These are phyloP conservation scores for Brachymystax lenok DNA, from an alignment of 2,797 vertebrate genomes.

Conservation along the genomic window DNA sequence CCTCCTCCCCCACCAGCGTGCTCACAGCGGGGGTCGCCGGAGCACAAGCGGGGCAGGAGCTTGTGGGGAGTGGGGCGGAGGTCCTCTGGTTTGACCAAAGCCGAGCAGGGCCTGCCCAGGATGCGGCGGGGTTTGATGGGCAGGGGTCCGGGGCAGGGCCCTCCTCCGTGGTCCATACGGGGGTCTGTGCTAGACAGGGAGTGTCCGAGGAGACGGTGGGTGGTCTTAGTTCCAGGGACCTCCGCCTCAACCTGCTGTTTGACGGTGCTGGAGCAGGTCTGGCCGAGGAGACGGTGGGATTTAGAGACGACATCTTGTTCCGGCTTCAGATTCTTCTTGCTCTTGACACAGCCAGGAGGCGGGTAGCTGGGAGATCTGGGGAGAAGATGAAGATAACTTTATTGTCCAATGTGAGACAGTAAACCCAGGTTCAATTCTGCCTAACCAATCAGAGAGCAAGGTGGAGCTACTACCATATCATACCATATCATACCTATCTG, in stretches of 20 bases:
- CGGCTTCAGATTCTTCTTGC: conserved; percentile 85
- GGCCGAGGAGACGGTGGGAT: conserved; percentile 83
- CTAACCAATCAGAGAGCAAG: too few species aligned
- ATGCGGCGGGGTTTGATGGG: conserved; percentile 79
- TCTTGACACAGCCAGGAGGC: conserved; percentile 88
- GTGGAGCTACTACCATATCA: too few species aligned
- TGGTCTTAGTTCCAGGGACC: conserved; percentile 63
- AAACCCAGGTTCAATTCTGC: too few species aligned
- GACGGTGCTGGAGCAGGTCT: conserved; percentile 82
- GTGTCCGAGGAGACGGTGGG: conserved; percentile 81
- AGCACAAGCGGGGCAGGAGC: conserved; percentile 79
- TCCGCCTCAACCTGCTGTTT: conserved; percentile 78
- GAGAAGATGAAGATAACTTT: too few species aligned
- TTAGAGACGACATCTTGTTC: conserved; percentile 87
- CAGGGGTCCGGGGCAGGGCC: conserved; percentile 33
- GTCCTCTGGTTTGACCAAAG: conserved; percentile 77
- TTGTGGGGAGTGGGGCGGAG: conserved; percentile 75
- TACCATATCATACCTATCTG: too few species aligned
- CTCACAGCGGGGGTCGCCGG: conserved; percentile 82
- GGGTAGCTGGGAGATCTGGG: conserved; percentile 89
- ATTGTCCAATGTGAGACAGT: too few species aligned
- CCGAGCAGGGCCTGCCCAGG: conserved; percentile 78
- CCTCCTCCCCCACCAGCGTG: conserved; percentile 49
- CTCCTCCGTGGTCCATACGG: conserved; percentile 72
- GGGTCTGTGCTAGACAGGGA: conserved; percentile 80